phyloP scores from a whole-genome alignment of 2,888 invertebrate genomes.

The Orthosia incerta region DNA sequence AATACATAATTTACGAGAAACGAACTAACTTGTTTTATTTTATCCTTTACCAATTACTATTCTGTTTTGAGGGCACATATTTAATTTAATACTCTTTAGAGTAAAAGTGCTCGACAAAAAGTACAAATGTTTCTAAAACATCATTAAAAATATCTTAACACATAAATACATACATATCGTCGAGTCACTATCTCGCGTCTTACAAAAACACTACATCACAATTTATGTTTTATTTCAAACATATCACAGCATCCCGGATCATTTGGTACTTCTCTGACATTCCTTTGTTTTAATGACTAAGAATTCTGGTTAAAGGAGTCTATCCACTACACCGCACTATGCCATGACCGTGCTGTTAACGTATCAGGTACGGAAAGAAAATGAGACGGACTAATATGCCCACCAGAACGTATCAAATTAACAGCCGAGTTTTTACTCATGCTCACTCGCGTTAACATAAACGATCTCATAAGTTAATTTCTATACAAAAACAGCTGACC shows the following conservation, averaged over 20 bases:
- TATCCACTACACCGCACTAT: too few relatives aligned
- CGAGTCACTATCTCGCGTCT: slow-evolving; percentile 48
- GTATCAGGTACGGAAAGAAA: too few relatives aligned
- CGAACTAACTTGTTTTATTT: slow-evolving; percentile 27
- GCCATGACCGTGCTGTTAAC: too few relatives aligned
- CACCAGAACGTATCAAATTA: too few relatives aligned
- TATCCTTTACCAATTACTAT: slow-evolving; percentile 4
- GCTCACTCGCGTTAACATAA: too few relatives aligned
- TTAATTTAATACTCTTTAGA: slow-evolving; percentile 36
- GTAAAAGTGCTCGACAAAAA: slow-evolving; percentile 38
- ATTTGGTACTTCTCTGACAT: slow-evolving; percentile 69
- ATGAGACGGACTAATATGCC: too few relatives aligned
- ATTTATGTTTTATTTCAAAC: slow-evolving; percentile 72
- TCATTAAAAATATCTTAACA: slow-evolving; percentile 49
- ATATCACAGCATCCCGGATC: slow-evolving; percentile 78
- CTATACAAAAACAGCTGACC: too few relatives aligned
- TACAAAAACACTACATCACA: slow-evolving; percentile 65
- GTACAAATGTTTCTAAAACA: slow-evolving; percentile 56
- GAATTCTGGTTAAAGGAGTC: slow-evolving; percentile 30
- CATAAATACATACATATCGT: slow-evolving; percentile 55
- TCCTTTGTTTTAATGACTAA: slow-evolving; percentile 54
- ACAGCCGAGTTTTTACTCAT: too few relatives aligned
- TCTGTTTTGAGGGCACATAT: slow-evolving; percentile 12
- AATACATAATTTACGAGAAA: slow-evolving; percentile 41
- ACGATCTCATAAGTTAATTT: too few relatives aligned